Percentiles rank a stretch among this genome's conserved stretches.
Evolutionary conservation across 2,888 invertebrate genomes (phyloP).

Genomic region (Synergus gifuensis): DNA sequence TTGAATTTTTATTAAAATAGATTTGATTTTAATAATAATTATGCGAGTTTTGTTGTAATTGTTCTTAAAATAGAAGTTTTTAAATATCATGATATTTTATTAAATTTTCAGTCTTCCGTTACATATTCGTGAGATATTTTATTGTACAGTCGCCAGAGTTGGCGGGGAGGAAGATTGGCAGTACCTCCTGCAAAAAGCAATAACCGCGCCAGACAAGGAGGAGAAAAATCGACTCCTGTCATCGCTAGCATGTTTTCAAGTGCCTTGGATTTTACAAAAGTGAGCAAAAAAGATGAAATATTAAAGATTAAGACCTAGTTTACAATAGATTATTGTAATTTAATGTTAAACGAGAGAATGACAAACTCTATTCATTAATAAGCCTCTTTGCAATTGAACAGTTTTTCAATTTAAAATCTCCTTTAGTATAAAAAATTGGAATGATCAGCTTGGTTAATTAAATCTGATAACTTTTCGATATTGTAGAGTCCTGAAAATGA

Average conservation of each 20-base stretch:
- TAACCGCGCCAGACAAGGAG: conserved; percentile 59
- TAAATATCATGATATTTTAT: neutral
- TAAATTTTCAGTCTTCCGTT: conserved; percentile 62
- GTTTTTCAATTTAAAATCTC: neutral
- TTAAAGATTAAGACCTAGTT: conserved; percentile 41
- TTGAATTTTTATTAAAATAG: conserved; percentile 9
- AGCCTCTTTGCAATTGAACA: neutral
- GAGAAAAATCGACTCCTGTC: conserved; percentile 68
- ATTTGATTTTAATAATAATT: conserved; percentile 37
- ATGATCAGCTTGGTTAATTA: neutral
- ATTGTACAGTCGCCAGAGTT: conserved; percentile 68
- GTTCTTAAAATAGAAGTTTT: neutral
- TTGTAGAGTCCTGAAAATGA: conserved; percentile 67
- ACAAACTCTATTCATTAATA: neutral
- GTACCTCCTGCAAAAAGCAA: conserved; percentile 63
- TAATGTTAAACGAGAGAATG: too few species aligned
- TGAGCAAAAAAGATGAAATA: conserved; percentile 56
- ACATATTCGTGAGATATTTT: conserved; percentile 65
- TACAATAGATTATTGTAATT: neutral
- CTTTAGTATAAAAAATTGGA: neutral
- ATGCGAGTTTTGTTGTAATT: neutral
- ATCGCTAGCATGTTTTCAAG: conserved; percentile 70
- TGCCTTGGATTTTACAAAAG: conserved; percentile 70
- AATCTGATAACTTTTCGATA: neutral
- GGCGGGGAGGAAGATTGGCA: conserved; percentile 67